Conservation (phyloP, 2,113 vertebrate species). For the Cranoglanis bouderius region DNA sequence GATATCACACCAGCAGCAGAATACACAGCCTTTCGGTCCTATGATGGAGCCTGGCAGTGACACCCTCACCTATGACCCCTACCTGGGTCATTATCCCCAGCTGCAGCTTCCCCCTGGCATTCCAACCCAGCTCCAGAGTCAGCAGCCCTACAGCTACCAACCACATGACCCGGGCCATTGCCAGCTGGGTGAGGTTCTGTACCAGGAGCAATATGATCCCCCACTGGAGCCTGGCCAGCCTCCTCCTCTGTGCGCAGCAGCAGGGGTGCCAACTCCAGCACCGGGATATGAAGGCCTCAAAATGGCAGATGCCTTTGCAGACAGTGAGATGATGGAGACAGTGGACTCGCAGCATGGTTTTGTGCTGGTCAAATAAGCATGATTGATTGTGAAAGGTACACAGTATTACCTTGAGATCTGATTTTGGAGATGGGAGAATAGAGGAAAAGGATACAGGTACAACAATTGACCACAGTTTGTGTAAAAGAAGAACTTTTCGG, state of each 20-base stretch:
- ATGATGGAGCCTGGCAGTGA: conserved; percentile 69
- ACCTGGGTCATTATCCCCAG: conserved; percentile 76
- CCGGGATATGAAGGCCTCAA: conserved; percentile 72
- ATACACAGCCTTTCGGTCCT: conserved; percentile 64
- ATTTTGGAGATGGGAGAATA: conserved; percentile 39
- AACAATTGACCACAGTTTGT: conserved; percentile 60
- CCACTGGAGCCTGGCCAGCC: conserved; percentile 70
- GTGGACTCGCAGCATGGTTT: conserved; percentile 96
- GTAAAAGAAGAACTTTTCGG: conserved; percentile 60
- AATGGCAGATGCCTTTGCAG: conserved; percentile 82
- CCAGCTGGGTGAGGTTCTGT: conserved; percentile 67
- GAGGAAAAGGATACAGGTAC: conserved; percentile 38
- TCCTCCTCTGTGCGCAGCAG: conserved; percentile 55
- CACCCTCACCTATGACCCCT: conserved; percentile 69
- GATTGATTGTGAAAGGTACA: conserved; percentile 15
- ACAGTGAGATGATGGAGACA: conserved; percentile 97
- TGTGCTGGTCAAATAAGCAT: conserved; percentile 88
- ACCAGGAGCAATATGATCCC: conserved; percentile 75
- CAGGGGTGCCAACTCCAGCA: conserved; percentile 61
- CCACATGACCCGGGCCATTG: conserved; percentile 70
- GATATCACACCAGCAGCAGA: conserved; percentile 66
- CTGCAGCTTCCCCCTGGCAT: conserved; percentile 62
- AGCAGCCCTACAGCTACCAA: conserved; percentile 74
- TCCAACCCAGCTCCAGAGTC: conserved; percentile 40
- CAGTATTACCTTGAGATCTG: conserved; percentile 67